These are phyloP conservation scores for Drosophila grimshawi DNA, from an alignment of 1,140 invertebrate genomes.

Conservation along the genomic window DNA sequence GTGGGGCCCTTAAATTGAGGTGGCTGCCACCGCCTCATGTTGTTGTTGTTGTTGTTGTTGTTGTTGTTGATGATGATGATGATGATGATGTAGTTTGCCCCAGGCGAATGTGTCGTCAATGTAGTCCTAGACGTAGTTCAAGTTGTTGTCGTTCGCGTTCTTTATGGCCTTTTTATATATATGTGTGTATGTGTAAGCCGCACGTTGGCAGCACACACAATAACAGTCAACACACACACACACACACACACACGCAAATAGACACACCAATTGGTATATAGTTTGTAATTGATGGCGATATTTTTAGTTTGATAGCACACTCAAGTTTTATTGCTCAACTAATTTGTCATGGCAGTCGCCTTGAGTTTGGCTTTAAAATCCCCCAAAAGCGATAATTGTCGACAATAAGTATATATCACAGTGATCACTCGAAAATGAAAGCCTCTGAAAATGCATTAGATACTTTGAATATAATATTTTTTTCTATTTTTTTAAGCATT, in stretches of 20 bases:
- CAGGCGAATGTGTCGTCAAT: constrained; percentile 48
- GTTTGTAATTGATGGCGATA: constrained; percentile 63
- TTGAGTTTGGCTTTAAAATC: constrained; percentile 45
- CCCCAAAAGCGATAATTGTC: constrained; percentile 66
- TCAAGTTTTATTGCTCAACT: constrained; percentile 78
- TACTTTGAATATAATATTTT: no score
- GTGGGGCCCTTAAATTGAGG: constrained; percentile 52
- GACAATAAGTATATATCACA: constrained; percentile 26
- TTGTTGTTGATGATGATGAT: constrained; percentile 49
- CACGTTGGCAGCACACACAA: constrained; percentile 13
- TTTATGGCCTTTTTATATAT: constrained; percentile 78
- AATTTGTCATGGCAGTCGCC: constrained; percentile 70
- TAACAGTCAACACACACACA: constrained; percentile 3
- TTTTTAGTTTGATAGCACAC: constrained; percentile 77
- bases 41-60: constrained; percentile 58
- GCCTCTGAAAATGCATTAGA: no score
- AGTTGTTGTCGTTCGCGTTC: constrained; percentile 66
- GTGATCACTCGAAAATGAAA: neutral
- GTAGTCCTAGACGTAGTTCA: constrained; percentile 38
- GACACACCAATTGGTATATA: constrained; percentile 14
- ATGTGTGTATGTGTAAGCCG: constrained; percentile 47
- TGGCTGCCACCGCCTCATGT: constrained; percentile 3
- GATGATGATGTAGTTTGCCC: constrained; percentile 62
- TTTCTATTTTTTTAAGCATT: no score
- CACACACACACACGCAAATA: constrained; percentile 5